phyloP scores from a whole-genome alignment of 2,888 invertebrate species.

The Stenoptilia bipunctidactyla region DNA sequence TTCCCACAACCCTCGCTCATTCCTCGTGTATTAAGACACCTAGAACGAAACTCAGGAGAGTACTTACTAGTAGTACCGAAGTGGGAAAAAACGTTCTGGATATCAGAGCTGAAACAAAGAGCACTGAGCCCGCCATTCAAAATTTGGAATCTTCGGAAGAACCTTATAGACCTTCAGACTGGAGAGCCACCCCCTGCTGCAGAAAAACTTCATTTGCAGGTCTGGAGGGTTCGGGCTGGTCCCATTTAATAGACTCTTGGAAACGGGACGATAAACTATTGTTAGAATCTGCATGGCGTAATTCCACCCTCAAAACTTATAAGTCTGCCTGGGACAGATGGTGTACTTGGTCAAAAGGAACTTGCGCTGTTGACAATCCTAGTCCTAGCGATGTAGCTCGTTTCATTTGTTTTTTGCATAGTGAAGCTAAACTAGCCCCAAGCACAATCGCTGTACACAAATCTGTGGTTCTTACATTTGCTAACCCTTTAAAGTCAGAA shows the following conservation, averaged over 20 bases:
- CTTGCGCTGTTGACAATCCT: constrained; percentile 1
- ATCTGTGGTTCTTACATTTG: constrained; percentile 12
- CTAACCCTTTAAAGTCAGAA: constrained; percentile 4
- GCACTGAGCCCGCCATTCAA: constrained; percentile 6
- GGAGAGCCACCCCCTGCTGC: constrained; percentile 9
- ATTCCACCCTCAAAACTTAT: constrained; percentile 13
- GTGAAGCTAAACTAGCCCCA: constrained; percentile 5
- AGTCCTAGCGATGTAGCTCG: constrained; percentile 3
- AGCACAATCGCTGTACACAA: constrained; percentile 14
- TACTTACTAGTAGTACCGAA: constrained; percentile 13
- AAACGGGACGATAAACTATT: constrained; percentile 1
- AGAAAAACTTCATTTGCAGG: constrained; percentile 11
- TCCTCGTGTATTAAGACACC: constrained; percentile 14
- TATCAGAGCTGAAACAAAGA: constrained; percentile 1
- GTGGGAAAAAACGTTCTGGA: constrained; percentile 5
- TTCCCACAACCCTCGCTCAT: constrained; percentile 18
- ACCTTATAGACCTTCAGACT: constrained; percentile 14
- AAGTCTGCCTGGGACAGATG: constrained; percentile 12
- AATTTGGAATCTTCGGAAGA: constrained; percentile 5
- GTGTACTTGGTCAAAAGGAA: constrained; percentile 8
- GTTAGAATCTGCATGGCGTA: constrained; percentile 12
- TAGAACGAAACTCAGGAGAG: constrained; percentile 10
- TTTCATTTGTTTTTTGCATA: constrained; percentile 10
- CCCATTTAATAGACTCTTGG: constrained; percentile 3
- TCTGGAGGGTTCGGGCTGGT: constrained; percentile 18